Percentiles rank a stretch among this genome's conserved stretches.
These are phyloP conservation scores for Ovibos moschatus DNA, from an alignment of 2,113 vertebrate species.

Conservation along the genomic window DNA sequence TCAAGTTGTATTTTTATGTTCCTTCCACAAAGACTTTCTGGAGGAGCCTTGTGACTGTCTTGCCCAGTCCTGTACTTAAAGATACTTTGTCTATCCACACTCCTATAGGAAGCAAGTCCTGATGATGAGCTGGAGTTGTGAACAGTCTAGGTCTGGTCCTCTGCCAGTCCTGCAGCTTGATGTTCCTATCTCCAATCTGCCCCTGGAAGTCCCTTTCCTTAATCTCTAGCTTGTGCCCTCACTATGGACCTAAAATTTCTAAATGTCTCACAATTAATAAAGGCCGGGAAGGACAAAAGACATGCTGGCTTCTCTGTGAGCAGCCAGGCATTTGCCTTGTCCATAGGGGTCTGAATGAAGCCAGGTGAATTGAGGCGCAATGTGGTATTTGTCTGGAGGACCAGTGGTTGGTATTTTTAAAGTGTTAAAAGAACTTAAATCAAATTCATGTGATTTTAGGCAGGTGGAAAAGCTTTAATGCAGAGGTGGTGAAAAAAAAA, in stretches of 20 bases:
- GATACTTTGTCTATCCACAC: neutral
- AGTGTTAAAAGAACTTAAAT: neutral
- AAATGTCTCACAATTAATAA: neutral
- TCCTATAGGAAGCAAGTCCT: neutral
- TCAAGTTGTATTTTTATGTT: neutral
- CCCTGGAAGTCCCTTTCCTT: neutral
- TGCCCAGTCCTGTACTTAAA: neutral
- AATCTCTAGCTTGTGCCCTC: neutral
- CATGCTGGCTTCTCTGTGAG: neutral
- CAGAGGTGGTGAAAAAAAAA: neutral
- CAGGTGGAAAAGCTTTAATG: neutral
- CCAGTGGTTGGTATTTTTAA: neutral
- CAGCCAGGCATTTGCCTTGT: neutral
- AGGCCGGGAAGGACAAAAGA: neutral
- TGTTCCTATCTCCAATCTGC: neutral
- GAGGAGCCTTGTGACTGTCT: neutral
- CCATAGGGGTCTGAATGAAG: neutral
- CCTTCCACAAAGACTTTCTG: neutral
- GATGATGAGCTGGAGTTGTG: neutral
- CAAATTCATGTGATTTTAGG: slow-evolving; percentile 17
- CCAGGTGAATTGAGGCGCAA: neutral
- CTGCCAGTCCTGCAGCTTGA: neutral
- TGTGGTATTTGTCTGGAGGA: neutral
- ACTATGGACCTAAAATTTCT: neutral
- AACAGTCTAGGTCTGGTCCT: neutral